Evolutionary conservation across 2,888 invertebrate genomes (phyloP).

Genomic region (Cheilosia impressa): DNA sequence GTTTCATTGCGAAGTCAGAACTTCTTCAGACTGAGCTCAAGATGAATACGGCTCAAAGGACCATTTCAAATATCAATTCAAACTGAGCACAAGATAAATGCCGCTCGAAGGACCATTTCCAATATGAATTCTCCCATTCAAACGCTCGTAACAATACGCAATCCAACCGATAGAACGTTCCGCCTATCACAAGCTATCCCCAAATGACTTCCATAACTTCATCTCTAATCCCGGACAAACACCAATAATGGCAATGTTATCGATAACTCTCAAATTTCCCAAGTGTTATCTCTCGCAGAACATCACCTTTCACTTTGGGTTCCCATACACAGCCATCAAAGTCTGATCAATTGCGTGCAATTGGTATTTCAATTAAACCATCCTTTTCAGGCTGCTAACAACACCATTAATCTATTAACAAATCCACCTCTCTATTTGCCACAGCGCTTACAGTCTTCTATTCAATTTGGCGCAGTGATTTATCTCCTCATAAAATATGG

Average conservation of each 20-base stretch:
- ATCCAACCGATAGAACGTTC: too few species aligned
- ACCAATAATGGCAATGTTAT: not conserved
- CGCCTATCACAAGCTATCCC: too few species aligned
- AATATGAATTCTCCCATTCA: too few species aligned
- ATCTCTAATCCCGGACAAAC: too few species aligned
- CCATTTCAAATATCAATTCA: too few species aligned
- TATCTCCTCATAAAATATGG: slow-evolving; percentile 16
- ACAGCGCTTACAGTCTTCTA: not conserved
- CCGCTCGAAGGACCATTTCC: too few species aligned
- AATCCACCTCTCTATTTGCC: slow-evolving; percentile 57
- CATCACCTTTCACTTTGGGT: slow-evolving; percentile 43
- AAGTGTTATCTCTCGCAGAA: not conserved
- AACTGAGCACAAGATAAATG: too few species aligned
- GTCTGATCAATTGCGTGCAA: slow-evolving; percentile 53
- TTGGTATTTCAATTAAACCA: slow-evolving; percentile 55
- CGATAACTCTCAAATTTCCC: not conserved
- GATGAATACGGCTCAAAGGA: too few species aligned
- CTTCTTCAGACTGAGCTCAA: too few species aligned
- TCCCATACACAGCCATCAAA: not conserved
- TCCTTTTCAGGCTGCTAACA: slow-evolving; percentile 30
- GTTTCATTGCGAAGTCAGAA: too few species aligned
- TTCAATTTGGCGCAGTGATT: slow-evolving; percentile 39
- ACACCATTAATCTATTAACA: slow-evolving; percentile 67
- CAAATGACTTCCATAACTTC: too few species aligned
- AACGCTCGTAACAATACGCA: too few species aligned